Percentiles rank a stretch among this genome's conserved stretches.
phyloP scores from a whole-genome alignment of 2,113 vertebrate species.

The Morphnarchus princeps region DNA sequence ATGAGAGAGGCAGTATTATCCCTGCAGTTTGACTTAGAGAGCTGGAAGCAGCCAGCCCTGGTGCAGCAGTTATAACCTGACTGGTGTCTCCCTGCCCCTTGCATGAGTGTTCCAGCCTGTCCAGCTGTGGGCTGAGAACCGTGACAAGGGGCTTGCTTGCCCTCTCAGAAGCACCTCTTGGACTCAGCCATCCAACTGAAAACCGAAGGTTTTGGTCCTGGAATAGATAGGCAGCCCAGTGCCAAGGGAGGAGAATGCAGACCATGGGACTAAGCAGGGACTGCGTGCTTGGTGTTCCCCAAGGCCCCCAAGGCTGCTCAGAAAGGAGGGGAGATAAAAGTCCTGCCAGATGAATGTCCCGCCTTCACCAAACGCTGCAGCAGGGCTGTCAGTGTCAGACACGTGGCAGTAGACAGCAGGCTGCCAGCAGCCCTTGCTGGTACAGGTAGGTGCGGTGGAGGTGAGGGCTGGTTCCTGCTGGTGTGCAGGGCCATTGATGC shows the following conservation, averaged over 20 bases:
- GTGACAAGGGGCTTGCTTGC: accelerated
- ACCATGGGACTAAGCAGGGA: neutral
- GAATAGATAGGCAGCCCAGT: no score
- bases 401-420: accelerated
- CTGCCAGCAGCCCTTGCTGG: neutral
- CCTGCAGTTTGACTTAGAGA: neutral
- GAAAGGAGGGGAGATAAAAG: neutral
- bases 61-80: neutral
- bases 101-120: neutral
- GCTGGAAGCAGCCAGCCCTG: neutral
- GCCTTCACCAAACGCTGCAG: accelerated
- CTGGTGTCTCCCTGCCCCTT: neutral
- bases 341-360: neutral
- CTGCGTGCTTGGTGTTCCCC: neutral
- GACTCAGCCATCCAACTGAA: neutral
- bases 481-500: neutral
- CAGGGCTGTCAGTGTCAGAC: neutral
- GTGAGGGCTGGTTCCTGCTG: no score
- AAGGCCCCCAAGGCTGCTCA: accelerated
- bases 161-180: neutral
- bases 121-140: neutral
- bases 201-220: neutral
- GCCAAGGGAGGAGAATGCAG: neutral
- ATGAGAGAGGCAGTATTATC: neutral
- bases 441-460: no score